Base-by-base conservation (phyloP, 1,140 invertebrate genomes). In the Macrocentrus cingulum region DNA sequence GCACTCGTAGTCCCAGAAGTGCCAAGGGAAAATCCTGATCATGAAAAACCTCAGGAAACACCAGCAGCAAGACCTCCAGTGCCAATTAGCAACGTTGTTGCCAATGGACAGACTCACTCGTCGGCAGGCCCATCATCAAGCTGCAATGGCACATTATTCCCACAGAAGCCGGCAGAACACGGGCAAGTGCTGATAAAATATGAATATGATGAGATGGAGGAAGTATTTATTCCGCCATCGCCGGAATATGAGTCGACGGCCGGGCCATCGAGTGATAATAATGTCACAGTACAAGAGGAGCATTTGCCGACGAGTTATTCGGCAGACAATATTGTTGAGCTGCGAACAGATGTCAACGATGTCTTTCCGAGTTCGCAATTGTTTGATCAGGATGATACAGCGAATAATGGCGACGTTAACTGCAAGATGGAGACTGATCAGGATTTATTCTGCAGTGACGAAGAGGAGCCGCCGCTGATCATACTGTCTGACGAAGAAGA, bases 401-500 rank as follows among this genome's bases (percentile, higher is more conserved):
- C 11, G 1, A 48, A 54, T 8, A 8, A 8, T 19, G 25, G 25
- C 15, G 11, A 9, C 19, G 50, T 22, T 1, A 20, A 39, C 1
- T 20, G 37, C 19, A 44, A 55, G 6, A 11, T 9, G 11, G 41
- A 46, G 11, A 39, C 15, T n/a, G 36, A 52, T 23, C n/a, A 34
- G 8, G 32, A 52, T 22, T 41, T 52, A 22, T 52, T 52, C 18
- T 19, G 41, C 50, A 52, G 50, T 52, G 34, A 52, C 19, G 39
- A 54, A 6, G 39, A 54, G 32, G 37, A 54, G 18, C 4, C 18
- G 2, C 42, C 45, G 3, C 16, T 56, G 5, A 49, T 56, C 16
- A 37, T 16, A 37, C 9, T 56, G 13, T 49, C 45, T 23, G 54
- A 56, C 37, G 54, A 56, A 9, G 54, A 56, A 13, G 54, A 55